Evolutionary conservation across 2,113 vertebrate species (phyloP).

Genomic region (Crotalus viridis): DNA sequence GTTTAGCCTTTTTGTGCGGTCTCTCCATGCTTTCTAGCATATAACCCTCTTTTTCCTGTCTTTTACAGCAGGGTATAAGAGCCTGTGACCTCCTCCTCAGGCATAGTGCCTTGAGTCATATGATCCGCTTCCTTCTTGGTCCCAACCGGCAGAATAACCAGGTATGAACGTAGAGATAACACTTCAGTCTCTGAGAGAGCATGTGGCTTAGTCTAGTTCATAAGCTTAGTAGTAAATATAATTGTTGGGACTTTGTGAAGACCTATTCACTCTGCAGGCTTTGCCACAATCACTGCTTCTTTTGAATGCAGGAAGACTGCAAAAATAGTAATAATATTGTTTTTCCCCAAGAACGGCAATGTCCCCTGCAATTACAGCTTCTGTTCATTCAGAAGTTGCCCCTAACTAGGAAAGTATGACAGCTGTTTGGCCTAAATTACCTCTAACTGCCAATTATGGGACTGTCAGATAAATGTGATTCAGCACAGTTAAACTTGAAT

Average conservation of each 20-base stretch:
- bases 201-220: neutral
- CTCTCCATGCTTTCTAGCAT: neutral
- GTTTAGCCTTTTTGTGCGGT: neutral
- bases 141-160: slow-evolving; percentile 88
- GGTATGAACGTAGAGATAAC: slow-evolving; percentile 66
- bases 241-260: neutral
- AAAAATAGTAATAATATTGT: neutral
- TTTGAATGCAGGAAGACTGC: neutral
- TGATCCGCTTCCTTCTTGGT: slow-evolving; percentile 92
- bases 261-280: neutral
- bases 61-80: slow-evolving; percentile 80
- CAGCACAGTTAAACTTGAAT: neutral
- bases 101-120: slow-evolving; percentile 88
- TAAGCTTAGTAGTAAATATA: neutral
- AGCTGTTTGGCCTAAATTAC: neutral
- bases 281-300: neutral
- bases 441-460: neutral
- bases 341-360: neutral
- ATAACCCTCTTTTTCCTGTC: slow-evolving; percentile 41
- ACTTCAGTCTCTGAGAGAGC: accelerated
- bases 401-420: neutral
- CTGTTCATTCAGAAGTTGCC: neutral
- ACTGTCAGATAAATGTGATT: neutral
- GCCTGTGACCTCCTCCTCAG: slow-evolving; percentile 88
- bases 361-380: neutral